phyloP scores from a whole-genome alignment of 2,113 vertebrate genomes.

The Piaya cayana region DNA sequence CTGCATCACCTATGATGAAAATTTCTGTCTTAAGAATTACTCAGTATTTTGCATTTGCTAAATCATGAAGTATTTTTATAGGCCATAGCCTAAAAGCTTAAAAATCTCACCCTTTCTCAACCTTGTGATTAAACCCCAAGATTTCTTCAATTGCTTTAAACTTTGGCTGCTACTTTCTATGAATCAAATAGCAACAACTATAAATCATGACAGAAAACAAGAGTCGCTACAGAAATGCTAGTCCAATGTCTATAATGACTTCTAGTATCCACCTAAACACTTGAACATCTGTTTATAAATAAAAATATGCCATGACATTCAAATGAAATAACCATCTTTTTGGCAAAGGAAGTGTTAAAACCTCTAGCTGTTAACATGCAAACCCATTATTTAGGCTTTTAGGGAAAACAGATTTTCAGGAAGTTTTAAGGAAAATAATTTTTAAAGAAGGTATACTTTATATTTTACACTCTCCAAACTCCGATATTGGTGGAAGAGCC shows the following conservation, averaged over 20 bases:
- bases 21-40: neutral
- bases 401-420: neutral
- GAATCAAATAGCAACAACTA: neutral
- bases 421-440: neutral
- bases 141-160: neutral
- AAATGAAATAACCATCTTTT: neutral
- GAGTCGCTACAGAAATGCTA: neutral
- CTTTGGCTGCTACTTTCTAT: neutral
- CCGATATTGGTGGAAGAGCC: neutral
- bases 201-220: neutral
- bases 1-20: conserved; percentile 84
- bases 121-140: neutral
- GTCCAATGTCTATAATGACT: neutral
- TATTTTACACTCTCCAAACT: neutral
- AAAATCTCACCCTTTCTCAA: neutral
- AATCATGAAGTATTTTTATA: neutral
- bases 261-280: neutral
- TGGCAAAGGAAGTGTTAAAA: neutral
- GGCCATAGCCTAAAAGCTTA: neutral
- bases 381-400: neutral
- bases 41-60: neutral
- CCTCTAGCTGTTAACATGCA: neutral
- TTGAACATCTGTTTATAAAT: neutral
- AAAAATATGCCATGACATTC: neutral
- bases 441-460: neutral